Percentiles rank a stretch among this genome's conserved stretches.
These are phyloP conservation scores for Lasioglossum villosulum DNA, from an alignment of 2,888 invertebrate genomes.

Conservation along the genomic window DNA sequence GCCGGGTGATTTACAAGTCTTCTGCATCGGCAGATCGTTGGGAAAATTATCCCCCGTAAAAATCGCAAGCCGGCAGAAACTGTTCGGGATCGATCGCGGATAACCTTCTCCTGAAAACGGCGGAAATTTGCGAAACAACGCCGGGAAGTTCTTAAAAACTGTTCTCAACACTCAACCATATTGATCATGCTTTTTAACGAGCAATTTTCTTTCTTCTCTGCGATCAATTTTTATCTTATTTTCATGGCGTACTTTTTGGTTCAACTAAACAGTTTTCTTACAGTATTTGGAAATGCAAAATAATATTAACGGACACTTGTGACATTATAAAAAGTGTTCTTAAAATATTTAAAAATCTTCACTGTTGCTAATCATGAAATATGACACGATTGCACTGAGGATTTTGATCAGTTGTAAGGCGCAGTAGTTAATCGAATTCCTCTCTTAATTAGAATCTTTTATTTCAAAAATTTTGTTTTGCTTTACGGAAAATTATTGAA, in stretches of 20 bases:
- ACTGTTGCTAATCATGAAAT: background rate
- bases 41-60: slow-evolving; percentile 52
- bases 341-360: too few relatives aligned
- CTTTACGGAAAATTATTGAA: background rate
- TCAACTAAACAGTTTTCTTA: too few relatives aligned
- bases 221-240: background rate
- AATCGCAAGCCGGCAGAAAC: slow-evolving; percentile 25
- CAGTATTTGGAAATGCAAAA: too few relatives aligned
- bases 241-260: too few relatives aligned
- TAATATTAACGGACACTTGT: too few relatives aligned
- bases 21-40: slow-evolving; percentile 50
- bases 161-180: background rate
- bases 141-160: background rate
- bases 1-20: slow-evolving; percentile 59
- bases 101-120: background rate
- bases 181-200: background rate
- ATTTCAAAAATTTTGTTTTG: background rate
- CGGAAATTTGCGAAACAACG: background rate
- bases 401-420: background rate
- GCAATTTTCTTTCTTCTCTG: background rate
- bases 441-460: background rate
- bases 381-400: background rate
- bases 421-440: background rate
- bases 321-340: too few relatives aligned
- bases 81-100: slow-evolving; percentile 7